Evolutionary conservation across 2,888 invertebrate species (phyloP), one percentile per base, ranked within the genome.

Genomic region (Lasiommata megera): DNA sequence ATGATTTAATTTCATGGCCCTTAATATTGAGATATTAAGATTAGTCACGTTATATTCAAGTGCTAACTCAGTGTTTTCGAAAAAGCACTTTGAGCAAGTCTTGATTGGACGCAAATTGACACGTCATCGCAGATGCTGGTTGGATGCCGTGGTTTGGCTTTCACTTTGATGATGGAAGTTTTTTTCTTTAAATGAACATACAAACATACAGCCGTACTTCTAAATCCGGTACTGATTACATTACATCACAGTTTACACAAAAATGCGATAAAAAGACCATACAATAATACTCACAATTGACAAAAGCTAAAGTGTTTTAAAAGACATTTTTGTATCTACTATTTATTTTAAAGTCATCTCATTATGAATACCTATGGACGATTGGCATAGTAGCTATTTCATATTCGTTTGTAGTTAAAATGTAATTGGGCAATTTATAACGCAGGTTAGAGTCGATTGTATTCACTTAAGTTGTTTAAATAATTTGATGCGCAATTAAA

Each of bases 241-340:
- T 23, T 12, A 54, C 43, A 54, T 41, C 43, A 41, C 31, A 54
- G 12, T 23, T 34, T 12, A 29, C 12, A 14, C 0, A 36, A 43
- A 18, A 54, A 44, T 12, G 43, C 43, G 41, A 43, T 36, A 36
- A 53, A 51, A 53, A 53, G 41, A 44, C 53, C 34, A 43, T 43
- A 8, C 18, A 29, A 34, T 8, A 53, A 44, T 51, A 51, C 50
- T 51, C 50, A 14, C 29, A 43, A 43, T 47, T 37, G 23, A 37
- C 8, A 36, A 37, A n/a, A 17, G 17, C 18, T 37, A 14, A 18
- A 16, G 14, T 48, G 16, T 31, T n/a, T 44, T 7, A n/a, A 8
- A 12, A 44, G 23, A 28, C 44, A 6, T 17, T 34, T 46, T 46
- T 46, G 11, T 31, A 1, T 16, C 14, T 9, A 16, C 1, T 16